phyloP scores from a whole-genome alignment of 2,113 vertebrate genomes.

The Gymnorhina tibicen region DNA sequence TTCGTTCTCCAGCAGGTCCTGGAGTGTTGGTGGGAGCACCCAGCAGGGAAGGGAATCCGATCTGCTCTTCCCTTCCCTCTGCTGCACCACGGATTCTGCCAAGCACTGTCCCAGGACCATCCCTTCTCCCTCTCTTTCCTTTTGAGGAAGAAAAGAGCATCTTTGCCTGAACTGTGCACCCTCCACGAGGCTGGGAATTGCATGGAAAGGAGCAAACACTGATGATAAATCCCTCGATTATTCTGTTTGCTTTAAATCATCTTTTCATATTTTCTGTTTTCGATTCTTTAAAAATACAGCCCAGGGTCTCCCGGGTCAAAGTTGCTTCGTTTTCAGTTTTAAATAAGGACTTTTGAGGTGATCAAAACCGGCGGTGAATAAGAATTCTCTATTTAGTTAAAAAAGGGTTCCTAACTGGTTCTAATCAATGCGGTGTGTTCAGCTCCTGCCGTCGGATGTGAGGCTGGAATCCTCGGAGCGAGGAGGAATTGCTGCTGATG shows the following conservation, averaged over 20 bases:
- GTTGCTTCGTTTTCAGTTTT: background rate
- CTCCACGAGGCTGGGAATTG: accelerated
- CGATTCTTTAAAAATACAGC: background rate
- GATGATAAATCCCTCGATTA: background rate
- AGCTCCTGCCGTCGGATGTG: background rate
- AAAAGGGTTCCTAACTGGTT: background rate
- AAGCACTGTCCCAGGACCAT: background rate
- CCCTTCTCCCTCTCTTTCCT: background rate
- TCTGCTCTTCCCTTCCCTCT: background rate
- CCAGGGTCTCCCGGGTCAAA: background rate
- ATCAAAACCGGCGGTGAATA: background rate
- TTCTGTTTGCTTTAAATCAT: background rate
- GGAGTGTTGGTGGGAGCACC: background rate
- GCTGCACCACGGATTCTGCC: background rate
- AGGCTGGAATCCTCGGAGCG: background rate
- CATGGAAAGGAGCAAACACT: background rate
- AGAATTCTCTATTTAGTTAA: background rate
- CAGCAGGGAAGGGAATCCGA: background rate
- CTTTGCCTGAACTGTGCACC: background rate
- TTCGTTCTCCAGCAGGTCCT: background rate
- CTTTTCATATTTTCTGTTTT: background rate
- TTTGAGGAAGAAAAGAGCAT: background rate
- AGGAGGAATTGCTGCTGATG: conserved; percentile 13
- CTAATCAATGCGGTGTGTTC: background rate
- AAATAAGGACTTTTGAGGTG: background rate